Evolutionary conservation across 2,797 vertebrate genomes (phyloP), one percentile per base, ranked within the genome.

Genomic region (Hybognathus amarus): DNA sequence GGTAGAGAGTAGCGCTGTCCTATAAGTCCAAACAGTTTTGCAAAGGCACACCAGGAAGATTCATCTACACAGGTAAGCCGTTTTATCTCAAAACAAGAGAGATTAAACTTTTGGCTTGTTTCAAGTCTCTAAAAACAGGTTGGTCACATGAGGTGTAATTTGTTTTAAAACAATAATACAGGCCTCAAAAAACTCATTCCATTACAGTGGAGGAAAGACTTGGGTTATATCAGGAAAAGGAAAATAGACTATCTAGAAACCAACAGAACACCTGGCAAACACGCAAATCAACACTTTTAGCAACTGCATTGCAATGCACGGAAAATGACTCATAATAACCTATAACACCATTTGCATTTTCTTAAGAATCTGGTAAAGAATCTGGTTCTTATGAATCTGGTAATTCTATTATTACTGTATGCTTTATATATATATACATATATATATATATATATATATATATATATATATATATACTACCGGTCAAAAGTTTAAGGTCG

Each of bases 11-110:
- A 92, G 99, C 98, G 89, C 93, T 99, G 89, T 99, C 98, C 87
- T 99, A 99, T 95, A 99, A 99, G 87, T 99, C 97, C 52, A 99
- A 99, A 92, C 98, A 99, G 93, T 99, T 99, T 93, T 99, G 98
- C 94, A 99, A 99, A 95, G 97, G 98, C 87, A 98, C 97, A 10
- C 98, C 97, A 1, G 98, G 98, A 85, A 94, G 98, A 90, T 99
- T 99, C 95, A 98, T 99, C 91, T 99, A 99, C 90, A 99, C 98
- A 94, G 97, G 97, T 99, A 94, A 89, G 93, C 84, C 54, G 56
- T 18, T 76, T 54, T 2, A 38, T 15, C 22, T 38, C 9, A 38
- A 73, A 56, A 9, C 5, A 24, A 36, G 8, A 52, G 33, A 36
- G 6, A 59, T 42, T 0, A 33, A 36, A 18, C 9, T 13, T 77